Evolutionary conservation across 1,140 invertebrate genomes (phyloP).

Genomic region (Amyelois transitella): DNA sequence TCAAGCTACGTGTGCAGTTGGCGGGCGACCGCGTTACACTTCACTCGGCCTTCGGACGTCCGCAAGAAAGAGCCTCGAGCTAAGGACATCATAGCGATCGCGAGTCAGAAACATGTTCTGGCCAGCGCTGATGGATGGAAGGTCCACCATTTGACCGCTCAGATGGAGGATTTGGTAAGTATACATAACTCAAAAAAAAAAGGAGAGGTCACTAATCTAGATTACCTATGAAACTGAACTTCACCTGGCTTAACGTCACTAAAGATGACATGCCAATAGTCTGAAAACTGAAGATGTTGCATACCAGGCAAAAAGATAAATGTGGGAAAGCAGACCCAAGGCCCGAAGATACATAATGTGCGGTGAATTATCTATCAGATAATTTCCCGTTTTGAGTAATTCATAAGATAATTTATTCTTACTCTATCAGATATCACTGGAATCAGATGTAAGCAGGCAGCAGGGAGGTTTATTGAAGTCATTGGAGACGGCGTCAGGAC

Average conservation of each 20-base stretch:
- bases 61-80: constrained; percentile 82
- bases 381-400: too few species aligned
- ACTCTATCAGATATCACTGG: constrained; percentile 44
- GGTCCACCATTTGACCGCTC: constrained; percentile 91
- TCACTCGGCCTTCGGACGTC: constrained; percentile 90
- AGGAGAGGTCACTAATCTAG: too few species aligned
- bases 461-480: constrained; percentile 39
- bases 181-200: neutral
- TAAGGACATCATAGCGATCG: constrained; percentile 73
- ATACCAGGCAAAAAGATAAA: too few species aligned
- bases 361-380: too few species aligned
- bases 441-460: constrained; percentile 54
- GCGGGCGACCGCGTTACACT: constrained; percentile 85
- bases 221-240: too few species aligned
- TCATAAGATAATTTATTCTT: constrained; percentile 14
- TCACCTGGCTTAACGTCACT: too few species aligned
- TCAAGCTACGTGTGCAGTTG: constrained; percentile 69
- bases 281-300: too few species aligned
- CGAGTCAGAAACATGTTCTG: constrained; percentile 90
- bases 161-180: constrained; percentile 92
- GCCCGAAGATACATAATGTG: too few species aligned
- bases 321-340: too few species aligned
- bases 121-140: constrained; percentile 97
- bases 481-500: constrained; percentile 40
- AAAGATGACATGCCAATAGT: too few species aligned